A percentile compares a stretch with the other conserved stretches of the same genome.
These are phyloP conservation scores for Malachius bipustulatus DNA, from an alignment of 2,888 invertebrate species.

Conservation along the genomic window DNA sequence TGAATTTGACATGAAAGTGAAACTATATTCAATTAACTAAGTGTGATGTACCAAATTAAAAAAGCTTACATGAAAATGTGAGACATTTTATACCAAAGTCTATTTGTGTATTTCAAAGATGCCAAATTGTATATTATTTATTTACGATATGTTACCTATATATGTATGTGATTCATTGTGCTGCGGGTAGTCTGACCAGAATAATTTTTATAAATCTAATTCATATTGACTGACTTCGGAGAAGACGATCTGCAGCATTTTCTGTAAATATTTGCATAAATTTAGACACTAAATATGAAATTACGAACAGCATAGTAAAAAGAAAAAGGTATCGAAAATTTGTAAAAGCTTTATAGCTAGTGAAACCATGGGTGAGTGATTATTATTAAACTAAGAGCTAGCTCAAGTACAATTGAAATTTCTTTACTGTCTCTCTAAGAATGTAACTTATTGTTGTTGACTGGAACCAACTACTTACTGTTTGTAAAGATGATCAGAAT, in stretches of 20 bases:
- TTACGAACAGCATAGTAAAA: conserved; percentile 10
- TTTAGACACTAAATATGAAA: conserved; percentile 13
- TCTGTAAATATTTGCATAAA: conserved; percentile 29
- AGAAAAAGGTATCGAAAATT: conserved; percentile 14
- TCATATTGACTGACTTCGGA: conserved; percentile 32
- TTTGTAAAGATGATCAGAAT: no score
- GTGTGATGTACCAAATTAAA: conserved; percentile 39
- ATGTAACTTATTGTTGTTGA: no score
- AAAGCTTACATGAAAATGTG: conserved; percentile 31
- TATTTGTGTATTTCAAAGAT: conserved; percentile 52
- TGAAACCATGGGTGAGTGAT: no score
- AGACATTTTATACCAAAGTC: conserved; percentile 47
- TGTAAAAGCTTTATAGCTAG: conserved; percentile 21
- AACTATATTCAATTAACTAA: conserved; percentile 38
- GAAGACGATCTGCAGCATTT: conserved; percentile 22
- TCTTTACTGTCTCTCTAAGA: no score
- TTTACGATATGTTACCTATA: conserved; percentile 39
- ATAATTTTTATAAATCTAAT: conserved; percentile 20
- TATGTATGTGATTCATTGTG: conserved; percentile 37
- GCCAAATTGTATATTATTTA: conserved; percentile 44
- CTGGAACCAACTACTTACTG: no score
- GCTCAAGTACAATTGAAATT: no score
- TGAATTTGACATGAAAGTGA: conserved; percentile 25
- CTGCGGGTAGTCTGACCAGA: conserved; percentile 22
- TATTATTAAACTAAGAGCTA: no score